These are phyloP conservation scores for Pharmacophagus antenor DNA, from an alignment of 2,888 invertebrate species.

Conservation along the genomic window DNA sequence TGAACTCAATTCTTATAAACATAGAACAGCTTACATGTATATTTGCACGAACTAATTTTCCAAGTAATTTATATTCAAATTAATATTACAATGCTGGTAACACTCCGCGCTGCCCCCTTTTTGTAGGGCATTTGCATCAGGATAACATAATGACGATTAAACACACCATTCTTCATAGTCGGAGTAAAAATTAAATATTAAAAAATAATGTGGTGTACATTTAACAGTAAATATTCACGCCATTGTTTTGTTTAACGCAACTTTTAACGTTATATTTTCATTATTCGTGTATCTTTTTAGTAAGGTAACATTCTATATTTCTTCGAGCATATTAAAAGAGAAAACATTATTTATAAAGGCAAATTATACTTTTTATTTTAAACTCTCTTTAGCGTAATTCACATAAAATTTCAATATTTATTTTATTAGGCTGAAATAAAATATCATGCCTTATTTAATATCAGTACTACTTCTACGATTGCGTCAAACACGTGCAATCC, in stretches of 20 bases:
- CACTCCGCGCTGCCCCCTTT: not conserved
- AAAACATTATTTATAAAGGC: not conserved
- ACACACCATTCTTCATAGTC: conserved; percentile 1
- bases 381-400: not conserved
- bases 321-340: not conserved
- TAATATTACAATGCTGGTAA: conserved; percentile 5
- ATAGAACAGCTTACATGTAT: no score
- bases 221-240: conserved; percentile 14
- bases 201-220: conserved; percentile 13
- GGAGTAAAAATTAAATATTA: conserved; percentile 14
- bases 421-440: no score
- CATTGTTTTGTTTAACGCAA: not conserved
- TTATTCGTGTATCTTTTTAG: not conserved
- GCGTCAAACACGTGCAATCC: no score
- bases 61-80: not conserved
- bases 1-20: no score
- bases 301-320: not conserved
- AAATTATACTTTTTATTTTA: not conserved
- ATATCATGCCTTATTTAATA: no score
- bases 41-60: not conserved
- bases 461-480: no score
- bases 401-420: not conserved
- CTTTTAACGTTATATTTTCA: not conserved
- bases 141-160: conserved; percentile 13
- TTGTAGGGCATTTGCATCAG: conserved; percentile 9